Evolutionary conservation across 2,888 invertebrate genomes (phyloP).

Genomic region (Oxystoma pomonae): DNA sequence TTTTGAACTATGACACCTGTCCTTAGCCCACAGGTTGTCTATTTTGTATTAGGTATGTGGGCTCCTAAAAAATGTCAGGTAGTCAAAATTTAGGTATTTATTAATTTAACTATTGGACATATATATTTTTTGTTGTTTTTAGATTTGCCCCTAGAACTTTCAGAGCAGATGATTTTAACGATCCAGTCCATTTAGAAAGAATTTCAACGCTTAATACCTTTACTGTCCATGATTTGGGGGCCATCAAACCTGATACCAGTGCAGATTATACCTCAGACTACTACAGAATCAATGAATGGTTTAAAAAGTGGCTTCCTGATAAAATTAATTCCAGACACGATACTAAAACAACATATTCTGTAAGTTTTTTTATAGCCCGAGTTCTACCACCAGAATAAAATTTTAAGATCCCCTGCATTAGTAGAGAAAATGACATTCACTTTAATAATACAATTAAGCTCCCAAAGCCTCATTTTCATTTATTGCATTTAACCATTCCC

Average conservation of each 20-base stretch:
- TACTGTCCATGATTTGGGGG: slow-evolving; percentile 79
- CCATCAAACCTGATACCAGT: slow-evolving; percentile 69
- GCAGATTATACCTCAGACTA: slow-evolving; percentile 87
- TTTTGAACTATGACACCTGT: background rate
- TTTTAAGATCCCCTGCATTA: too few relatives aligned
- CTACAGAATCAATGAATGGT: slow-evolving; percentile 94
- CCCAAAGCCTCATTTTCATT: too few relatives aligned
- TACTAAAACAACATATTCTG: slow-evolving; percentile 87
- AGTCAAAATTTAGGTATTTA: too few relatives aligned
- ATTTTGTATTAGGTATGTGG: background rate
- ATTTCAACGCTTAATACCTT: slow-evolving; percentile 95
- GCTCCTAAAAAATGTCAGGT: background rate
- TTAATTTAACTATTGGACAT: too few relatives aligned
- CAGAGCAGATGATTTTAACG: slow-evolving; percentile 89
- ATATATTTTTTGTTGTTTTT: too few relatives aligned
- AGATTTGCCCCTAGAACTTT: slow-evolving; percentile 88
- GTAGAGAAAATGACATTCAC: too few relatives aligned
- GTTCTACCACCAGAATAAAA: too few relatives aligned
- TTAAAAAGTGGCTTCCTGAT: slow-evolving; percentile 87
- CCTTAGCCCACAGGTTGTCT: background rate
- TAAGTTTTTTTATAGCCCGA: slow-evolving; percentile 1
- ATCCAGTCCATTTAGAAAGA: slow-evolving; percentile 91
- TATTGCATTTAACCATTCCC: too few relatives aligned
- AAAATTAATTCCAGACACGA: slow-evolving; percentile 74
- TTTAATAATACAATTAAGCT: too few relatives aligned